Base-by-base conservation (phyloP, 2,797 vertebrate genomes). In the Pseudomugil tenellus region DNA sequence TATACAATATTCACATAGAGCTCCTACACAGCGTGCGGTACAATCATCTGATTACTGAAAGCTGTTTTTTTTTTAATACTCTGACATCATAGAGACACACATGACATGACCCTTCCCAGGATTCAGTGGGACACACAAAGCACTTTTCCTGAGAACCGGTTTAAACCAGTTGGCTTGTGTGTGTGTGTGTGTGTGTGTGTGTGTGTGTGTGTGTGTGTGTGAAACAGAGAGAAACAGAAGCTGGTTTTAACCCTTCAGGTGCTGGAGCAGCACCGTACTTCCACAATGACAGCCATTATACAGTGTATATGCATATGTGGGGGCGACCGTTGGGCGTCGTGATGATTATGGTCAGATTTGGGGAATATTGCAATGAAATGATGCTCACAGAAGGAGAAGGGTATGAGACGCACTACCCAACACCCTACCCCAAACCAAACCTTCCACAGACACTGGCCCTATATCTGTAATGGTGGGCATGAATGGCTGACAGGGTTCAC, bases 51-150 rank as follows among this genome's bases (percentile, higher is more conserved):
- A 85, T 83, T 87, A 85, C 76, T 84, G 80, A 88, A 58, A 89
- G 93, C 94, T 93, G 93, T 92, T 92, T 92, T 90, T 92, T 85
- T 93, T 91, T 92, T 92, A 88, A 95, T 84, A 92, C 92, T 92
- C 91, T 96, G 95, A 97, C 95, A 96, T 97, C 95, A 96, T 88
- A 91, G 90, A 94, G 93, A 94, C 94, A 95, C 95, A 96, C 94
- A 97, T 96, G 96, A 97, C 96, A 96, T 97, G 96, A 97, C 96
- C 96, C 95, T 97, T 97, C 96, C 96, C 96, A 96, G 95, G 93
- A 98, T 97, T 95, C 96, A 94, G 87, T 92, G 87, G 91, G 95
- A 94, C 92, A 96, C 93, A 97, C 96, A 97, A 98, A 93, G 96
- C 96, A 95, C 95, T 94, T 96, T 96, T 96, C 95, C 95, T 92